Evolutionary conservation across 2,113 vertebrate species (phyloP), one percentile per base, ranked within the genome.

Genomic region (Ammospiza nelsoni): DNA sequence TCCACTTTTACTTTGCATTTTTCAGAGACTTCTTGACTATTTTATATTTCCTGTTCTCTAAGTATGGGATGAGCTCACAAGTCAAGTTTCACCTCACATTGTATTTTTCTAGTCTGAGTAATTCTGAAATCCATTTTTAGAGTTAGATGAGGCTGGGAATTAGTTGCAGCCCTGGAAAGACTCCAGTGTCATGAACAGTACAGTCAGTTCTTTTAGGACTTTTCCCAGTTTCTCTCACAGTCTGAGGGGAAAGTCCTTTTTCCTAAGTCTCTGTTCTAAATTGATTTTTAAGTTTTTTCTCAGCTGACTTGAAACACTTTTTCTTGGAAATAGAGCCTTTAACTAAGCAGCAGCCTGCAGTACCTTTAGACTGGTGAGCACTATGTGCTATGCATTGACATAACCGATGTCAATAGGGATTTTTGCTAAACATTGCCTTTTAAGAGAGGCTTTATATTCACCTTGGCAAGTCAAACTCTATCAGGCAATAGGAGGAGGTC

Each of bases 1-100:
- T 96, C 86, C 84, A 87, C 93, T 97, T 93, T 80, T 89, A 85
- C 84, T 94, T 92, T 91, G 85, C 78, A 95, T 92, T 96, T 96
- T 94, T 87, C 73, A 86, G 91, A 86, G 76, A 84, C 72, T 91
- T 80, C 81, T 85, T 66, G 39, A 88, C 78, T 96, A 94, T 96
- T 97, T 96, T 84, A 75, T 92, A 83, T 87, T 96, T 95, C 84
- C 84, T 87, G 69, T 87, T 84, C 87, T 94, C 43, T 66, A 94
- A 92, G 84, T 75, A 71, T 65, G 71, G 84, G 90, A 82, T 95
- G 86, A 96, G 79, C 84, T 97, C 74, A 91, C 8, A 9, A 95
- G 77, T 94, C 75, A 95, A 59, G 93, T 90, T 89, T 96, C 88
- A 95, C 76, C 67, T 92, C 10, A 8, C 25, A 9, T 35, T 82